Evolutionary conservation across 2,113 vertebrate species (phyloP), one percentile per base, ranked within the genome.

Genomic region (Stomatorhinus ivindoensis): DNA sequence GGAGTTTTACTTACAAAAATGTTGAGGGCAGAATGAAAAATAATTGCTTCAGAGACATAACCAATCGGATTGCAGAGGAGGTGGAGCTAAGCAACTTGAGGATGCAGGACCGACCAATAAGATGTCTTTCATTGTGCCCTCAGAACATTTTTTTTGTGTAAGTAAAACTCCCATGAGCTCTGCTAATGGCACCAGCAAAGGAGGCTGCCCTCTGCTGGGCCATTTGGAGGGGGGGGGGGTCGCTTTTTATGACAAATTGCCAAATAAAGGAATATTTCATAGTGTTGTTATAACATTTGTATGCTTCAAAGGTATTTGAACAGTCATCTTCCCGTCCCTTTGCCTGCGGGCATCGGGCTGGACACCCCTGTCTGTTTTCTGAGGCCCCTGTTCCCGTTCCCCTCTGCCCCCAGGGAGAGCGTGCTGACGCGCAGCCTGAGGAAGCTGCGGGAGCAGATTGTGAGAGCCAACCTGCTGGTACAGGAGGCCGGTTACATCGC

Each of bases 401-500:
- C 10, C 50, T 47, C 44, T 89, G 85, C 11, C 35, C 86, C 7
- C 92, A 99, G 98, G 88, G 98, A 99, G 90, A 97, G 97, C 0
- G 95, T 97, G 93, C 94, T 99, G 92, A 97, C 96, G 51, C 96
- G 97, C 89, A 98, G 97, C 93, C 94, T 99, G 90, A 95, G 97
- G 88, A 97, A 96, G 84, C 95, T 99, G 51, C 93, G 95, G 69
- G 97, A 99, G 90, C 98, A 99, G 93, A 98, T 99, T 0, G 97
- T 98, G 0, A 96, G 97, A 90, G 97, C 98, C 58, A 98, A 98
- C 90, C 93, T 97, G 88, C 92, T 98, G 35, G 97, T 98, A 42
- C 96, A 97, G 92, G 98, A 99, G 94, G 98, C 98, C 4, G 95
- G 95, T 91, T 99, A 97, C 91, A 98, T 99, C 0, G 95, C 96